Evolutionary conservation across 1,140 invertebrate species (phyloP).

Genomic region (Macrobrachium rosenbergii): DNA sequence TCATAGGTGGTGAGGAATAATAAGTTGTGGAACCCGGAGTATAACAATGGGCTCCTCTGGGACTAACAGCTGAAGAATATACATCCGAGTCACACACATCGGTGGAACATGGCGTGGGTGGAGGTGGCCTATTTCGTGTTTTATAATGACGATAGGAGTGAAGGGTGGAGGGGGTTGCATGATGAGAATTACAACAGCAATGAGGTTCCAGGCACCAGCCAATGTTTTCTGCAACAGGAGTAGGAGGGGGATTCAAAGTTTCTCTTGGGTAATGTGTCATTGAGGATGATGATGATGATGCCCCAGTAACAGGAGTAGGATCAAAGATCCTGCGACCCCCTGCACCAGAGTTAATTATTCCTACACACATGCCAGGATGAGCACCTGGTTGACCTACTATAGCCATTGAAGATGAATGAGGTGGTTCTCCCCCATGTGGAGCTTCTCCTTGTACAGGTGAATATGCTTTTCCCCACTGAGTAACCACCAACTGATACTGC

Average conservation of each 20-base stretch:
- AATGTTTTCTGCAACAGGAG: constrained; percentile 78
- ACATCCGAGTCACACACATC: constrained; percentile 79
- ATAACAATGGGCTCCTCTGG: constrained; percentile 68
- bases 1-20: constrained; percentile 63
- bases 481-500: constrained; percentile 37
- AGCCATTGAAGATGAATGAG: constrained; percentile 51
- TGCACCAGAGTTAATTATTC: constrained; percentile 20
- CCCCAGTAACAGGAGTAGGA: constrained; percentile 84
- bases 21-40: constrained; percentile 65
- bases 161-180: constrained; percentile 47
- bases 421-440: constrained; percentile 16
- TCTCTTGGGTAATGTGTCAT: constrained; percentile 80
- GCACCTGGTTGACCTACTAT: constrained; percentile 67
- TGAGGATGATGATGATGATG: constrained; percentile 81
- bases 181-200: constrained; percentile 67
- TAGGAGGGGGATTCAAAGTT: constrained; percentile 90
- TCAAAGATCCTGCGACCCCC: constrained; percentile 75
- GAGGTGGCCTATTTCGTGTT: constrained; percentile 86
- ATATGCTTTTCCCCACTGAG: constrained; percentile 55
- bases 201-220: constrained; percentile 74
- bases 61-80: constrained; percentile 73
- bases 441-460: constrained; percentile 46
- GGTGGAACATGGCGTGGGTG: constrained; percentile 93
- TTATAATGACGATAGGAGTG: constrained; percentile 80
- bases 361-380: constrained; percentile 67